Conservation (phyloP, 2,113 vertebrate species). For the Formicarius rufipectus region DNA sequence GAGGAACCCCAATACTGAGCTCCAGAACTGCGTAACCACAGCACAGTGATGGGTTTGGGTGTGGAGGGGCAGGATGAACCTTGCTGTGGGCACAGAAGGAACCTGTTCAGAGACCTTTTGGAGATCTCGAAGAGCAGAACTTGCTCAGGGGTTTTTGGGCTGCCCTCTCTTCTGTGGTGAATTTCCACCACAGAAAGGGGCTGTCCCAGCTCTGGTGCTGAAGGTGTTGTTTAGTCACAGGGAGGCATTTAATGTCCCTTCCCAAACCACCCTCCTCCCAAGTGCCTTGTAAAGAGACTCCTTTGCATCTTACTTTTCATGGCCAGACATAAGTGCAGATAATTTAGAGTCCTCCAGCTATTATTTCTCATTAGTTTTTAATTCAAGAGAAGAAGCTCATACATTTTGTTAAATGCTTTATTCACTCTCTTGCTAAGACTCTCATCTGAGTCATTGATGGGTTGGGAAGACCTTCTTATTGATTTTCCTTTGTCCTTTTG, state of each 20-base stretch:
- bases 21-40: fast-evolving
- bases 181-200: background rate
- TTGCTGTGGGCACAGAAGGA: background rate
- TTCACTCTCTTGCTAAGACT: background rate
- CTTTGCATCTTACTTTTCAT: background rate
- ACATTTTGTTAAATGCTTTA: background rate
- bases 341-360: background rate
- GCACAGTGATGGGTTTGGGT: background rate
- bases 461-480: background rate
- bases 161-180: background rate
- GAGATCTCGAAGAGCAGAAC: background rate
- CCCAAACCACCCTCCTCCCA: background rate
- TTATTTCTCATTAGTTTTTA: conserved; percentile 31
- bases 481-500: conserved; percentile 23
- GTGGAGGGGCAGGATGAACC: background rate
- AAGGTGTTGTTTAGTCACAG: background rate
- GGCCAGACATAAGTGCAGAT: background rate
- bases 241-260: background rate
- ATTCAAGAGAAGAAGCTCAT: background rate
- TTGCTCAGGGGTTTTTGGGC: background rate
- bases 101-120: background rate
- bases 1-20: background rate
- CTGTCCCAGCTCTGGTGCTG: background rate
- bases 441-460: background rate
- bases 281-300: background rate